Percentiles rank a stretch among this genome's conserved stretches.
Conservation (phyloP, 2,113 vertebrate genomes). For the Thomomys bottae region DNA sequence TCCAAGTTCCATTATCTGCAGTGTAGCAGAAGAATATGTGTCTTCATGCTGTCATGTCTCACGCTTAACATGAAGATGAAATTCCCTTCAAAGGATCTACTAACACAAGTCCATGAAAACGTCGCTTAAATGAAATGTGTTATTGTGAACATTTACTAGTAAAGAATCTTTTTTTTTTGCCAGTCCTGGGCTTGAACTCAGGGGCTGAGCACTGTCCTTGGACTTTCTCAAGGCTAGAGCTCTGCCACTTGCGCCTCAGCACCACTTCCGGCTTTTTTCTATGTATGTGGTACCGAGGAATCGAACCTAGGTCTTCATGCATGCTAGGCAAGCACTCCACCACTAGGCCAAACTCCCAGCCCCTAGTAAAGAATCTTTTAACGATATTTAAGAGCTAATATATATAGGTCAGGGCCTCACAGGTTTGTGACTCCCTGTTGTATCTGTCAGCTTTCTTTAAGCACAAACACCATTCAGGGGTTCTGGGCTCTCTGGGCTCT, state of each 20-base stretch:
- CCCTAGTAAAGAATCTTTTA: slow-evolving; percentile 9
- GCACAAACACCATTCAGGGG: rapidly evolving
- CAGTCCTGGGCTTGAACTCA: too few relatives aligned
- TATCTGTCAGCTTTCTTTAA: not conserved
- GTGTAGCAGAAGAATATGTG: slow-evolving; percentile 30
- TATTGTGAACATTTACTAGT: slow-evolving; percentile 17
- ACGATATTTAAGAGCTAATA: not conserved
- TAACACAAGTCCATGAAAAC: slow-evolving; percentile 60
- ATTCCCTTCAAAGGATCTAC: slow-evolving; percentile 70
- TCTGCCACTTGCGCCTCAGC: too few relatives aligned
- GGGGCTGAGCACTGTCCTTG: too few relatives aligned
- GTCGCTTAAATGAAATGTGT: slow-evolving; percentile 42
- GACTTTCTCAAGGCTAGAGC: too few relatives aligned
- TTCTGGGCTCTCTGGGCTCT: not conserved
- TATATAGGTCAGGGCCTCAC: slow-evolving; percentile 36
- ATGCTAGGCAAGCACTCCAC: too few relatives aligned
- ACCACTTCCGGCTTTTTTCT: too few relatives aligned
- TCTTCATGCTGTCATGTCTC: slow-evolving; percentile 62
- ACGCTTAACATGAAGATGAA: slow-evolving; percentile 68
- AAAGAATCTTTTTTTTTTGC: slow-evolving; percentile 36
- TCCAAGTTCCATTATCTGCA: slow-evolving; percentile 58
- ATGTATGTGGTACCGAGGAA: too few relatives aligned
- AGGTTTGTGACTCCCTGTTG: not conserved
- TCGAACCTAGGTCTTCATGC: too few relatives aligned
- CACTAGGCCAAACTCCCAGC: too few relatives aligned